Conservation (phyloP, 2,113 vertebrate species). For the Forbesichthys agassizii region DNA sequence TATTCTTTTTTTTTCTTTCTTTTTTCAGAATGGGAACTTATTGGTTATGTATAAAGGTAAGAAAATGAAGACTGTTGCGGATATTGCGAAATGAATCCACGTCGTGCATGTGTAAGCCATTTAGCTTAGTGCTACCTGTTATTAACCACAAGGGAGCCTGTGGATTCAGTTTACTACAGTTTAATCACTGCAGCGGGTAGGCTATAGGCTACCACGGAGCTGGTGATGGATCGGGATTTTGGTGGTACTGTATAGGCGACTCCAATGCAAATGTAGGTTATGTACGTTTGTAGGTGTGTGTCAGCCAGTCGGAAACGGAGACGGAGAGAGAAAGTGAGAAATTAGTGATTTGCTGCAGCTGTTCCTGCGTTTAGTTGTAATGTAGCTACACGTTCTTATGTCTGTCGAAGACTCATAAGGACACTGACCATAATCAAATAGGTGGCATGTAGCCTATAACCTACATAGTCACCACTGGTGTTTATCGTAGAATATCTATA, state of each 20-base stretch:
- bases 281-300: background rate
- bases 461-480: background rate
- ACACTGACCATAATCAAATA: background rate
- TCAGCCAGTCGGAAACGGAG: constrained; percentile 37
- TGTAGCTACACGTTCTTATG: constrained; percentile 1
- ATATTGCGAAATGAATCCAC: no score
- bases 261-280: background rate
- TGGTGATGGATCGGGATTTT: constrained; percentile 40
- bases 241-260: background rate
- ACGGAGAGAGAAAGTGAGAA: constrained; percentile 31
- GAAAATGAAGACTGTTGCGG: constrained; percentile 12
- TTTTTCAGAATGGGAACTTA: constrained; percentile 75
- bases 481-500: background rate
- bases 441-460: no score
- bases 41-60: constrained; percentile 67
- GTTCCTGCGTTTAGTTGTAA: background rate
- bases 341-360: constrained; percentile 39
- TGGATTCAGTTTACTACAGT: constrained; percentile 45
- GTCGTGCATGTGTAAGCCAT: no score
- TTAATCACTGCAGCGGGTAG: constrained; percentile 48
- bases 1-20: constrained; percentile 6
- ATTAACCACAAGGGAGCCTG: constrained; percentile 43
- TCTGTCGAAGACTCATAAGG: background rate
- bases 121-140: background rate
- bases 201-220: constrained; percentile 32